Conservation (phyloP, 1,140 invertebrate genomes). For the Tyrophagus putrescentiae region DNA sequence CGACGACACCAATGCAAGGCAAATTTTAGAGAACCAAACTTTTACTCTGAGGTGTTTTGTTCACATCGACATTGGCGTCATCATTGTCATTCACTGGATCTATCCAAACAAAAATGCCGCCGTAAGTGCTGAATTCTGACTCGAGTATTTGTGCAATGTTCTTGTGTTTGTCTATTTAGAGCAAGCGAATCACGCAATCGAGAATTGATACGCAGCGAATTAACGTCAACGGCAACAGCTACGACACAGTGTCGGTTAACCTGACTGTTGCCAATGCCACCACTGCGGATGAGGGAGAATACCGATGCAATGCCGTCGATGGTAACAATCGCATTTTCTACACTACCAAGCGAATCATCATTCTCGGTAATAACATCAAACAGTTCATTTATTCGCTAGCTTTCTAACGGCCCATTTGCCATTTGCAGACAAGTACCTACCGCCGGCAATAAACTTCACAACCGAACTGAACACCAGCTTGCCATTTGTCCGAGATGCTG, state of each 20-base stretch:
- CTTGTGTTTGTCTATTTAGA: constrained; percentile 13
- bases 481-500: constrained; percentile 15
- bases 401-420: no score
- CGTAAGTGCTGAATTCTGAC: constrained; percentile 11
- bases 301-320: constrained; percentile 26
- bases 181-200: constrained; percentile 18
- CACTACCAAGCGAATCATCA: constrained; percentile 18
- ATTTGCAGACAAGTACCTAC: constrained; percentile 18
- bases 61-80: constrained; percentile 25
- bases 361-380: constrained; percentile 22
- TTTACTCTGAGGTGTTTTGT: constrained; percentile 26
- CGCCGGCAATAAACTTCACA: constrained; percentile 24
- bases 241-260: constrained; percentile 24
- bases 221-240: constrained; percentile 14
- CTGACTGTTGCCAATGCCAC: constrained; percentile 24
- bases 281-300: constrained; percentile 23
- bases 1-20: constrained; percentile 20
- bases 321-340: constrained; percentile 23
- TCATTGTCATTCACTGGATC: constrained; percentile 25
- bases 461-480: constrained; percentile 21
- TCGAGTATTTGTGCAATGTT: not conserved
- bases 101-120: constrained; percentile 23
- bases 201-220: constrained; percentile 14
- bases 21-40: constrained; percentile 24
- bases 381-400: not conserved